These are phyloP conservation scores for Sepiola atlantica DNA, from an alignment of 2,888 invertebrate genomes.

Conservation along the genomic window DNA sequence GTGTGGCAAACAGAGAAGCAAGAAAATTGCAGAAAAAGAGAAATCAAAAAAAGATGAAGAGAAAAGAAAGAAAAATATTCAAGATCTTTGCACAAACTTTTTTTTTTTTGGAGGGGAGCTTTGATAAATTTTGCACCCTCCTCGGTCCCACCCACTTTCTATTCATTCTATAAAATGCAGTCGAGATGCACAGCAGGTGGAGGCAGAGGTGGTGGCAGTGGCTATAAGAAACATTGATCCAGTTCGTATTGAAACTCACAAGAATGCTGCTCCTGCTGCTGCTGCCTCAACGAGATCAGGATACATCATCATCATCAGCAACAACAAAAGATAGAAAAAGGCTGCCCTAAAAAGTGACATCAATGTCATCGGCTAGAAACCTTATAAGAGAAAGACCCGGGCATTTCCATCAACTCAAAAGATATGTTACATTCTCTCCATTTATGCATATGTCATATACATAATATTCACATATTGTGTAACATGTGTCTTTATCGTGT, in stretches of 20 bases:
- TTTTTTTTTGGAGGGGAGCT: not conserved
- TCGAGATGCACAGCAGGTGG: not conserved
- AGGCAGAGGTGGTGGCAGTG: not conserved
- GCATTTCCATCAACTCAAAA: not conserved
- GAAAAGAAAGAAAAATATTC: not conserved
- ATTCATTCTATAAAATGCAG: not conserved
- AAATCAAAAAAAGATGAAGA: not conserved
- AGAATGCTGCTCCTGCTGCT: not conserved
- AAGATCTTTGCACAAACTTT: not conserved
- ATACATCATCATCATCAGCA: not conserved
- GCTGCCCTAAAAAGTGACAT: not conserved
- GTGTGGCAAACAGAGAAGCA: not conserved
- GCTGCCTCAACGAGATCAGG: not conserved
- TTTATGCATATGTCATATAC: not conserved
- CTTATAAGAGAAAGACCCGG: not conserved
- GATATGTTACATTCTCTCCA: not conserved
- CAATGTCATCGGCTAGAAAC: constrained; percentile 7
- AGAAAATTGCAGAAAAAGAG: not conserved
- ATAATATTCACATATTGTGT: not conserved
- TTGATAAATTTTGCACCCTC: not conserved
- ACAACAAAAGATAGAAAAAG: not conserved
- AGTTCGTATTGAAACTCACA: not conserved
- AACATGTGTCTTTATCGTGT: no score
- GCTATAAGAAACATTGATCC: not conserved
- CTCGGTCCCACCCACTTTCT: not conserved